These are phyloP conservation scores for Glossosoma conforme DNA, from an alignment of 1,140 invertebrate genomes.

Conservation along the genomic window DNA sequence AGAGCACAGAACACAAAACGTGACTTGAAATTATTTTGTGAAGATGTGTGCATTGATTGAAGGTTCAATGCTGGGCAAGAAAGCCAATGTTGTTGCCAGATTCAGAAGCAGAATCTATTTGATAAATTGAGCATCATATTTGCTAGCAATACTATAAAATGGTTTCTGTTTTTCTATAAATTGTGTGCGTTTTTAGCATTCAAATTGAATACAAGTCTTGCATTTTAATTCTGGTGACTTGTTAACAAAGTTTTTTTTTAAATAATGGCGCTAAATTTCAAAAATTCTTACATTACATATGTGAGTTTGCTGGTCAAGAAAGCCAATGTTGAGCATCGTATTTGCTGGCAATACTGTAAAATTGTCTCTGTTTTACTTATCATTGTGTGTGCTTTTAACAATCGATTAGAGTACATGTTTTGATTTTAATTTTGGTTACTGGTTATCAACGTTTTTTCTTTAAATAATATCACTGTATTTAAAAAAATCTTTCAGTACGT, in stretches of 20 bases:
- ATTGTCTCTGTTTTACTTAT: not conserved
- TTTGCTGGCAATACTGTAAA: not conserved
- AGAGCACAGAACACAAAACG: slow-evolving; percentile 2
- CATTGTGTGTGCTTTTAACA: not conserved
- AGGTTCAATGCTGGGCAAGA: not conserved
- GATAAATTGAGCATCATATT: not conserved
- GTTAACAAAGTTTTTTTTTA: too few relatives aligned
- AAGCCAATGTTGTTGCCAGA: not conserved
- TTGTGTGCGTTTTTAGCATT: not conserved
- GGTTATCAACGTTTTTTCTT: too few relatives aligned
- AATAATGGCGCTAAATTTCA: not conserved
- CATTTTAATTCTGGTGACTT: too few relatives aligned
- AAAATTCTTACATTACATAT: not conserved
- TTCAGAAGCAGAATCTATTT: not conserved
- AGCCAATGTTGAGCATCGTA: not conserved
- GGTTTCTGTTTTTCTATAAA: not conserved
- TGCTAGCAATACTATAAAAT: not conserved
- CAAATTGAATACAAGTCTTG: too few relatives aligned
- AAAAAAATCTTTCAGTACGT: not conserved
- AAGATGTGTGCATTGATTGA: not conserved
- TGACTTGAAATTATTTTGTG: not conserved
- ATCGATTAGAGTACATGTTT: too few relatives aligned
- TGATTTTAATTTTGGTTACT: too few relatives aligned
- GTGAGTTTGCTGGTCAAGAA: not conserved
- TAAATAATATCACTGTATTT: not conserved